These are phyloP conservation scores for Entosphenus tridentatus DNA, from an alignment of 2,113 vertebrate species.

Conservation along the genomic window DNA sequence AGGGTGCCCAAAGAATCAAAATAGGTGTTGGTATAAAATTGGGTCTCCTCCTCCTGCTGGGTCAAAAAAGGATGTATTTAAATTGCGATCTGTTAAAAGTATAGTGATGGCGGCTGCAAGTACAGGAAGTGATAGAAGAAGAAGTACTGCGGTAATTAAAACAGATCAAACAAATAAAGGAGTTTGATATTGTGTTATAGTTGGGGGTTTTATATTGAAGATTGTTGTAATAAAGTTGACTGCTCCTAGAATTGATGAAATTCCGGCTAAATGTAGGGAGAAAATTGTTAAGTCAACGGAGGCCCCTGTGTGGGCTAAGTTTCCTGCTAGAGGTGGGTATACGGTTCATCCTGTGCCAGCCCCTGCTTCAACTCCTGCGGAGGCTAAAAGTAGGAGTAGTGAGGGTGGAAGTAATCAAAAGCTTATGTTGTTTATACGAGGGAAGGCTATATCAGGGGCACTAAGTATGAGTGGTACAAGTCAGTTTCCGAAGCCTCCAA, in stretches of 20 bases:
- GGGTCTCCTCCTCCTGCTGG: conserved; percentile 10
- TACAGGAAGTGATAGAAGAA: conserved; percentile 9
- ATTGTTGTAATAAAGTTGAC: conserved; percentile 17
- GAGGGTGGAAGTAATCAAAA: conserved; percentile 10
- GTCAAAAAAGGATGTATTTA: conserved; percentile 15
- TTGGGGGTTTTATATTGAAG: conserved; percentile 15
- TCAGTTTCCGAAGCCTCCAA: conserved; percentile 16
- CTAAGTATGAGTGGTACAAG: conserved; percentile 14
- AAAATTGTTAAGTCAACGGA: conserved; percentile 13
- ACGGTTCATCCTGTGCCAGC: conserved; percentile 15
- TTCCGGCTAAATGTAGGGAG: conserved; percentile 9
- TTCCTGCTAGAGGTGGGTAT: conserved; percentile 12
- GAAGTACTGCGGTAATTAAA: conserved; percentile 11
- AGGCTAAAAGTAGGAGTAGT: conserved; percentile 11
- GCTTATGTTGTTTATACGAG: not conserved
- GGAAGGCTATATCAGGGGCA: conserved; percentile 15
- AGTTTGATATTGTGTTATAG: conserved; percentile 13
- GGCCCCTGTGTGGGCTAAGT: conserved; percentile 10
- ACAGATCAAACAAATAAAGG: conserved; percentile 14
- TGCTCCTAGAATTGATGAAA: conserved; percentile 9
- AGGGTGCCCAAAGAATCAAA: conserved; percentile 14
- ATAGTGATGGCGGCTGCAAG: conserved; percentile 15
- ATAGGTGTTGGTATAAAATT: conserved; percentile 10
- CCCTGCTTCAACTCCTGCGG: conserved; percentile 11
- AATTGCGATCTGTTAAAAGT: conserved; percentile 14